Evolutionary conservation across 1,140 invertebrate species (phyloP).

Genomic region (Venturia canescens): DNA sequence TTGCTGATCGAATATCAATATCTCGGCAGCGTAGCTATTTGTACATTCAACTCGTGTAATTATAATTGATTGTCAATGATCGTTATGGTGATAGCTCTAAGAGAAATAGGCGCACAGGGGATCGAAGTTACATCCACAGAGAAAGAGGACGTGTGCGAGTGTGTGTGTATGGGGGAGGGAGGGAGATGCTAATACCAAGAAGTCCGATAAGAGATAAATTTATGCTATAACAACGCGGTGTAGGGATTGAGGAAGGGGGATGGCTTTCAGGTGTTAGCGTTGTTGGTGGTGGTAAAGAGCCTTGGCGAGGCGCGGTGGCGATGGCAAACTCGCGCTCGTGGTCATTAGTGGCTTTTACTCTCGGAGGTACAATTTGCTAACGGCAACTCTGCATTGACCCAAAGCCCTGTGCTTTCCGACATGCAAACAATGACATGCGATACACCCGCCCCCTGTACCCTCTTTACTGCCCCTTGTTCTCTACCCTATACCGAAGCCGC

Average conservation of each 20-base stretch:
- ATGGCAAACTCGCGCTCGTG: slow-evolving; percentile 33
- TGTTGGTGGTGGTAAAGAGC: slow-evolving; percentile 28
- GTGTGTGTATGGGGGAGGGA: not conserved
- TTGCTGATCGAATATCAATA: slow-evolving; percentile 24
- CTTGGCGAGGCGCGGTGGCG: slow-evolving; percentile 12
- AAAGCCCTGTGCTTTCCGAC: slow-evolving; percentile 47
- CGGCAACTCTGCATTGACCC: slow-evolving; percentile 47
- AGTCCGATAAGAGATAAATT: slow-evolving; percentile 41
- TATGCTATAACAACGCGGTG: slow-evolving; percentile 27
- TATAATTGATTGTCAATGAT: slow-evolving; percentile 36
- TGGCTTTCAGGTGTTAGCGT: slow-evolving; percentile 26
- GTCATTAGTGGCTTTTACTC: slow-evolving; percentile 47
- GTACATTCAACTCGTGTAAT: slow-evolving; percentile 23
- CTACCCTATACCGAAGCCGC: slow-evolving; percentile 21
- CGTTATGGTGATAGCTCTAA: slow-evolving; percentile 10
- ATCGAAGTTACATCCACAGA: not conserved
- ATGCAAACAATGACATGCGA: slow-evolving; percentile 47
- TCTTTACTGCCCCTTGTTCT: not conserved
- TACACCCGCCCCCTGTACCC: not conserved
- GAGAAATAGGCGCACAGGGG: slow-evolving; percentile 23
- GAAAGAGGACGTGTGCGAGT: not conserved
- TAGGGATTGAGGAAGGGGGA: not conserved
- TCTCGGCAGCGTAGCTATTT: not conserved
- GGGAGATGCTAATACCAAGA: slow-evolving; percentile 30
- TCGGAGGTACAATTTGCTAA: slow-evolving; percentile 47